Conservation (phyloP, 2,888 invertebrate species). For the Germaria angustata region DNA sequence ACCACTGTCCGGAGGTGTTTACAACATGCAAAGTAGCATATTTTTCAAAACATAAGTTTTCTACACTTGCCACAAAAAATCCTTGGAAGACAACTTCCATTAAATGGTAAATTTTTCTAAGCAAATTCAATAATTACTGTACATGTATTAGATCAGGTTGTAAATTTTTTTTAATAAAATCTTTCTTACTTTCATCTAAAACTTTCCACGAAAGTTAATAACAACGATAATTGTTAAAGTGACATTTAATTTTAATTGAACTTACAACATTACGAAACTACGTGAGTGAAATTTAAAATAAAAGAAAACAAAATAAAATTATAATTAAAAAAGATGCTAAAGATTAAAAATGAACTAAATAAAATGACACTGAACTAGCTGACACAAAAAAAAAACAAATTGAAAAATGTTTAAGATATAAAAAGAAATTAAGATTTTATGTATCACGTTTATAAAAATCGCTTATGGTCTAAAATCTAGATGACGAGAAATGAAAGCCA, state of each 20-base stretch:
- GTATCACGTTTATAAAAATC: slow-evolving; percentile 4
- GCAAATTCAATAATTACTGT: too few species aligned
- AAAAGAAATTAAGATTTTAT: slow-evolving; percentile 27
- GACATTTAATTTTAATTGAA: neutral
- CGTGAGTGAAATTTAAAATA: slow-evolving; percentile 48
- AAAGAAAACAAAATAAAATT: neutral
- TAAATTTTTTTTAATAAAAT: too few species aligned
- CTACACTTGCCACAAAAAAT: too few species aligned
- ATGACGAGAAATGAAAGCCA: slow-evolving; percentile 17
- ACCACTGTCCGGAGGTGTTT: too few species aligned
- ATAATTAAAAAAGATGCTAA: slow-evolving; percentile 32
- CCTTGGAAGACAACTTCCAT: too few species aligned
- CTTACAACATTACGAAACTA: slow-evolving; percentile 1
- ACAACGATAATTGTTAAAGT: slow-evolving; percentile 1
- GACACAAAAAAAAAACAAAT: neutral
- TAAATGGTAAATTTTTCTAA: too few species aligned
- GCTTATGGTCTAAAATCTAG: neutral
- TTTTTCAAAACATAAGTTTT: too few species aligned
- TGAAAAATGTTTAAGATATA: neutral
- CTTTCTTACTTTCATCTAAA: too few species aligned
- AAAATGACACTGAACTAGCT: slow-evolving; percentile 29
- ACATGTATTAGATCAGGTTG: neutral
- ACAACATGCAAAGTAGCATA: too few species aligned
- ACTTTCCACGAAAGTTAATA: slow-evolving; percentile 32
- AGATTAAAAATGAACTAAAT: slow-evolving; percentile 35